Percentiles rank a stretch among this genome's conserved stretches.
Evolutionary conservation across 2,797 vertebrate species (phyloP).

Genomic region (Momotus momota): DNA sequence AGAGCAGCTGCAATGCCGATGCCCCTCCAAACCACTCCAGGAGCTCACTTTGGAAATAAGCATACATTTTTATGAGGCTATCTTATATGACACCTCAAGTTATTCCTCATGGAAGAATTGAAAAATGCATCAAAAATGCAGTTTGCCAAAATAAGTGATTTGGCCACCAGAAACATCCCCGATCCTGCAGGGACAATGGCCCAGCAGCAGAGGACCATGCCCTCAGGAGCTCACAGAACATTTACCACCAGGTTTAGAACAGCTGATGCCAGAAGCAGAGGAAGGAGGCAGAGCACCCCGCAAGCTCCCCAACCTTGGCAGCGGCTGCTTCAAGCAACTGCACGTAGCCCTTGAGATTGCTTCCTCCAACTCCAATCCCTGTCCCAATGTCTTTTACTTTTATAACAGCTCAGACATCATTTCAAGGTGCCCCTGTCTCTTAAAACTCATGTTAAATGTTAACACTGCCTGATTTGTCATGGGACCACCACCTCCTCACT

Average conservation of each 20-base stretch:
- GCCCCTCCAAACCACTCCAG: background rate
- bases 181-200: background rate
- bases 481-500: background rate
- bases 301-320: background rate
- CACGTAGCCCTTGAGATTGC: background rate
- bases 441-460: background rate
- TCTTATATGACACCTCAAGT: fast-evolving
- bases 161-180: background rate
- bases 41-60: background rate
- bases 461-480: background rate
- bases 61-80: background rate
- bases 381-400: background rate
- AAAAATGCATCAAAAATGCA: background rate
- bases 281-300: background rate
- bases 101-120: background rate
- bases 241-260: background rate
- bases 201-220: background rate
- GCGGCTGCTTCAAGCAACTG: background rate
- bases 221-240: background rate
- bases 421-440: background rate
- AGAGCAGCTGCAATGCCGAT: background rate
- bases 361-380: fast-evolving
- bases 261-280: background rate
- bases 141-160: background rate
- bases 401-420: background rate